Evolutionary conservation across 2,888 invertebrate species (phyloP), one percentile per base, ranked within the genome.

Genomic region (Eilema depressum): DNA sequence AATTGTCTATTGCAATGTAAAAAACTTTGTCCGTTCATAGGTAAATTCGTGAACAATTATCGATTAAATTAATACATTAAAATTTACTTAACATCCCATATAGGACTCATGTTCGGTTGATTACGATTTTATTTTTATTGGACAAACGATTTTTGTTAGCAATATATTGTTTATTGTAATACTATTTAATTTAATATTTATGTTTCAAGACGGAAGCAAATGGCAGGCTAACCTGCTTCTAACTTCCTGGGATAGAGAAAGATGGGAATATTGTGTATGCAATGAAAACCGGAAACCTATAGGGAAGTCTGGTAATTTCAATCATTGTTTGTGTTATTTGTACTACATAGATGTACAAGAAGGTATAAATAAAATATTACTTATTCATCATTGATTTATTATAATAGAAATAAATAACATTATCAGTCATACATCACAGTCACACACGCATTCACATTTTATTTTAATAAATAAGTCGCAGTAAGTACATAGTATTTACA

Each of bases 401-500:
- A 83, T 89, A 90, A 88, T 88, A 85, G 78, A 89, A 93, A 93
- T 92, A 92, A 92, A 92, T 92, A 89, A 86, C 87, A 88, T 66
- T 65, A 65, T 83, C 83, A 87, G 79, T 89, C 92, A 90, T 86
- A 86, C 90, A 91, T 89, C 91, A 90, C 93, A 92, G 82, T 90
- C 92, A 91, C 89, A 88, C 90, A 75, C 88, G 78, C 92, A 87
- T 82, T 78, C 89, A 80, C 86, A 88, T 83, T 85, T 82, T 82
- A 88, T 88, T 90, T 85, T 83, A 93, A 92, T 93, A 94, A 94
- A 94, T 93, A 94, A 92, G 88, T 92, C 85, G 87, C 87, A 87
- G 86, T 90, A 92, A 87, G 86, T 91, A 92, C 92, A 93, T 93
- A 92, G 92, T 94, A 95, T 95, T 94, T 95, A 95, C 95, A 95